Conservation (phyloP, 1,140 invertebrate species). For the Mactra quadrangularis region DNA sequence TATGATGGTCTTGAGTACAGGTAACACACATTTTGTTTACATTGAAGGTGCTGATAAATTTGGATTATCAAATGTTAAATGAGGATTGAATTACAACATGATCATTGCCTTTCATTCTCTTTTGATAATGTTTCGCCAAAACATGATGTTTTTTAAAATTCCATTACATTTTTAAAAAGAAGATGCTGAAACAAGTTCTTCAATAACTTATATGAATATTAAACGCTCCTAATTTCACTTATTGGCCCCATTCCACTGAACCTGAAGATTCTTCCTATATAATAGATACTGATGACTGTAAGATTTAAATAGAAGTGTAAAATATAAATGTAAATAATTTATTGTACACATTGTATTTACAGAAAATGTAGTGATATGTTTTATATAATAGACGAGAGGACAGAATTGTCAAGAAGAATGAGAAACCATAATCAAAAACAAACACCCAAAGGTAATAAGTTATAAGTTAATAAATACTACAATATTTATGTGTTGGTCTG, state of each 20-base stretch:
- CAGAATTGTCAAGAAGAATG: not conserved
- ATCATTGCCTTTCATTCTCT: not conserved
- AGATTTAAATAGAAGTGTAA: not conserved
- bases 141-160: not conserved
- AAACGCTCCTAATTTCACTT: not conserved
- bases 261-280: not conserved
- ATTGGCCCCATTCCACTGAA: not conserved
- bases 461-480: not conserved
- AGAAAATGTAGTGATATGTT: conserved; percentile 23
- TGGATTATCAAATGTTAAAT: too few relatives aligned
- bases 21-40: not conserved
- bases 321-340: not conserved
- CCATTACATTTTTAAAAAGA: not conserved
- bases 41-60: not conserved
- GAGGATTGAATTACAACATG: too few relatives aligned
- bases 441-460: not conserved
- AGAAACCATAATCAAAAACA: not conserved
- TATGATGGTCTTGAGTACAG: conserved; percentile 29
- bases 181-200: too few relatives aligned
- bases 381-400: conserved; percentile 1
- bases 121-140: not conserved
- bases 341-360: not conserved
- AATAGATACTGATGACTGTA: not conserved
- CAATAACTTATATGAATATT: not conserved
- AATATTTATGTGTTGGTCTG: not conserved